Percentiles rank a stretch among this genome's conserved stretches.
These are phyloP conservation scores for Chionoecetes opilio DNA, from an alignment of 1,140 invertebrate species.

Conservation along the genomic window DNA sequence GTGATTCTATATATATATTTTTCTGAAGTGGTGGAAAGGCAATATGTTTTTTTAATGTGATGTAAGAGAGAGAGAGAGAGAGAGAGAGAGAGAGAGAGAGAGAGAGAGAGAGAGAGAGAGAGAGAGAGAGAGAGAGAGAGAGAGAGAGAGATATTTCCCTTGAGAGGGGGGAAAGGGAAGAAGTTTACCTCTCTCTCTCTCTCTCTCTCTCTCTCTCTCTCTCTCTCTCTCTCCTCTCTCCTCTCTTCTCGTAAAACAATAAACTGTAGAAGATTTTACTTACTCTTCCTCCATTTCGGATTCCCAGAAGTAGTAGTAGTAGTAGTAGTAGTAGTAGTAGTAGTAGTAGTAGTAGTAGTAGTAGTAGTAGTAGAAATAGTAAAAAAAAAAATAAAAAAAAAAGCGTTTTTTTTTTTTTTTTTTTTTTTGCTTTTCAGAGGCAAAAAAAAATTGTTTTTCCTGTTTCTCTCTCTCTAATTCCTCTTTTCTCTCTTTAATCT, in stretches of 20 bases:
- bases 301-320: background rate
- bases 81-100: background rate
- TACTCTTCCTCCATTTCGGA: background rate
- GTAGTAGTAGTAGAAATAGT: background rate
- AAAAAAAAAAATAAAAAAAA: background rate
- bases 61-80: background rate
- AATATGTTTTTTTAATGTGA: too few species aligned
- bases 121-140: background rate
- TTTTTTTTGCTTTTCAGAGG: too few species aligned
- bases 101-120: constrained; percentile 1
- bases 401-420: background rate
- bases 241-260: background rate
- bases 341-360: constrained; percentile 17
- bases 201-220: constrained; percentile 50
- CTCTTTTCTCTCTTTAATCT: background rate
- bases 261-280: too few species aligned
- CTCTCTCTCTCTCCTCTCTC: constrained; percentile 55
- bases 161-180: too few species aligned
- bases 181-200: too few species aligned
- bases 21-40: too few species aligned
- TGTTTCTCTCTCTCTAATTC: background rate
- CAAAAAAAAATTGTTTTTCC: background rate
- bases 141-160: too few species aligned
- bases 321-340: constrained; percentile 29
- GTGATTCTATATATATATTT: too few species aligned